These are phyloP conservation scores for Marcusenius ussheri DNA, from an alignment of 2,113 vertebrate species.

Conservation along the genomic window DNA sequence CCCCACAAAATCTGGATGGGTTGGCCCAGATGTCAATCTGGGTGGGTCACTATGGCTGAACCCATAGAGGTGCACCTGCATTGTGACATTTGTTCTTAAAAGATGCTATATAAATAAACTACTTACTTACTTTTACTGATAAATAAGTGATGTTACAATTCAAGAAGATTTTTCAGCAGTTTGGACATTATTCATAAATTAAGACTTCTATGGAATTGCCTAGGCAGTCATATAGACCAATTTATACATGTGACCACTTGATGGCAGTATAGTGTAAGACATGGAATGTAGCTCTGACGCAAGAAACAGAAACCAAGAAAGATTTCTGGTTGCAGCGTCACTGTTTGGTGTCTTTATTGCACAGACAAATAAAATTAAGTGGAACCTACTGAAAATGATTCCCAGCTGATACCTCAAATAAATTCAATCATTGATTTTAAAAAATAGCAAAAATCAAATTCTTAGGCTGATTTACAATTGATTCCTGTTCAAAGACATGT, in stretches of 20 bases:
- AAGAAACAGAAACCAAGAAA: background rate
- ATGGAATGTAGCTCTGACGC: background rate
- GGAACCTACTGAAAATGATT: background rate
- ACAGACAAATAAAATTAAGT: background rate
- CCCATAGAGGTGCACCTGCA: background rate
- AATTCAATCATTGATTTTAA: background rate
- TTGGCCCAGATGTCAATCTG: background rate
- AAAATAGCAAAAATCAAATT: background rate
- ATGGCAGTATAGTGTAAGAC: conserved; percentile 11
- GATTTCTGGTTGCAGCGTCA: background rate
- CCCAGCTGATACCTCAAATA: background rate
- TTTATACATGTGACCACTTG: background rate
- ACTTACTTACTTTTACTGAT: background rate
- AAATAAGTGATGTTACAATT: background rate
- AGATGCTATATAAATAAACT: background rate
- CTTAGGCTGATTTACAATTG: background rate
- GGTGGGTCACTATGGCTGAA: background rate
- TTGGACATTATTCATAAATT: background rate
- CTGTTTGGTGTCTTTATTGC: background rate
- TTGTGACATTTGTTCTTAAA: background rate
- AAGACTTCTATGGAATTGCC: background rate
- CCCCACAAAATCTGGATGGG: background rate
- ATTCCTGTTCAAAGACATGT: background rate
- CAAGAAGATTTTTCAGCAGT: background rate
- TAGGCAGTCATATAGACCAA: background rate